These are phyloP conservation scores for Grantiella picta DNA, from an alignment of 2,113 vertebrate genomes.

Conservation along the genomic window DNA sequence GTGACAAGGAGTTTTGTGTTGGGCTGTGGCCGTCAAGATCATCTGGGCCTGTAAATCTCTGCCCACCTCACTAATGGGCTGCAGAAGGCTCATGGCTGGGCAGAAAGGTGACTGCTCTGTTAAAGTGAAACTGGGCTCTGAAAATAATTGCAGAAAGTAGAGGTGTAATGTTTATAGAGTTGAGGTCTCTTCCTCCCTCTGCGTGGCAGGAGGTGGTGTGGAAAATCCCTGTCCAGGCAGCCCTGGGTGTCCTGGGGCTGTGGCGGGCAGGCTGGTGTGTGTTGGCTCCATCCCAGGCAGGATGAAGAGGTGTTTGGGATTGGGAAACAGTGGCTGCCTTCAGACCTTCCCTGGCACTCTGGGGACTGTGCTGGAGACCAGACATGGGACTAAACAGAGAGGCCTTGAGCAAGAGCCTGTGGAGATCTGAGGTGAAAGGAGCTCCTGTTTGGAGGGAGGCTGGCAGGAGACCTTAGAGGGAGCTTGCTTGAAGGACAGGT, in stretches of 20 bases:
- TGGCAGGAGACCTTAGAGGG: not conserved
- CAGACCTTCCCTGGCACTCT: not conserved
- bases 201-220: not conserved
- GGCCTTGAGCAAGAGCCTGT: not conserved
- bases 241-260: not conserved
- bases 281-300: not conserved
- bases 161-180: not conserved
- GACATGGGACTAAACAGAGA: not conserved
- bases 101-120: not conserved
- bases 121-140: not conserved
- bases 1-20: not conserved
- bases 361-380: not conserved
- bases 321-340: slow-evolving; percentile 7
- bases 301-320: not conserved
- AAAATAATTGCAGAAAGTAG: not conserved
- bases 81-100: not conserved
- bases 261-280: rapidly evolving
- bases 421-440: not conserved
- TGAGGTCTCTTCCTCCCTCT: not conserved
- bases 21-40: not conserved
- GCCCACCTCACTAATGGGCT: not conserved
- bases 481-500: rapidly evolving
- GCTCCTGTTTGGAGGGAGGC: not conserved
- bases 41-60: not conserved
- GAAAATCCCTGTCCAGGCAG: not conserved